Evolutionary conservation across 2,888 invertebrate species (phyloP), one percentile per base, ranked within the genome.

Genomic region (Julus scandinavius): DNA sequence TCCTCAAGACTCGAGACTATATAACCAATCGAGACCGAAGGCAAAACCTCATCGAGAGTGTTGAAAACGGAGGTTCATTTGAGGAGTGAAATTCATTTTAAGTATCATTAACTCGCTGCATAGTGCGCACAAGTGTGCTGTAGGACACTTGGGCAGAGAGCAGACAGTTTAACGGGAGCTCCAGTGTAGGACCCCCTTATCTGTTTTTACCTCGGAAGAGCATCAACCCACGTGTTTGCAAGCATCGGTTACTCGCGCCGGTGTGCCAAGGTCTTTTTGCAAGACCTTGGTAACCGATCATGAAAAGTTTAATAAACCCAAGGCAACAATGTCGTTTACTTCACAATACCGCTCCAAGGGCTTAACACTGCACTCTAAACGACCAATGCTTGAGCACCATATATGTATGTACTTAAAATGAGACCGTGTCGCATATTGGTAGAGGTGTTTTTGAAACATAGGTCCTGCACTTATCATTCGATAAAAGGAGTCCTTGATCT

Each of bases 71-170:
- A 54, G 54, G 54, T 54, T 54, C 54, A 54, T 54, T 54, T 20
- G 63, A 63, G 63, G 63, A 63, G 63, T 17, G 63, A 63, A 63
- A 63, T 63, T 63, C 63, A 63, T 63, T 63, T 63, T 63, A 20
- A 63, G 63, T 63, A 63, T 63, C 63, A 63, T 63, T 63, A 63
- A 63, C 63, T 63, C 63, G 63, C 63, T 63, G 63, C 63, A 63
- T 20, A 63, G 63, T 63, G 63, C 63, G 63, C 63, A 63, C 63
- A n/a, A 63, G 63, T 63, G 63, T 6, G 63, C 63, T 63, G 63
- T 63, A 63, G 63, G 63, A 7, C n/a, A 3, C 63, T 63, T 63
- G 63, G 63, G 63, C 63, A 63, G 63, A n/a, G 63, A n/a, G 63
- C 63, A 63, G 54, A 54, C 54, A 54, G 54, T 54, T 54, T 54